Evolutionary conservation across 2,888 invertebrate genomes (phyloP), one percentile per base, ranked within the genome.

Genomic region (Periphyllus acericola): DNA sequence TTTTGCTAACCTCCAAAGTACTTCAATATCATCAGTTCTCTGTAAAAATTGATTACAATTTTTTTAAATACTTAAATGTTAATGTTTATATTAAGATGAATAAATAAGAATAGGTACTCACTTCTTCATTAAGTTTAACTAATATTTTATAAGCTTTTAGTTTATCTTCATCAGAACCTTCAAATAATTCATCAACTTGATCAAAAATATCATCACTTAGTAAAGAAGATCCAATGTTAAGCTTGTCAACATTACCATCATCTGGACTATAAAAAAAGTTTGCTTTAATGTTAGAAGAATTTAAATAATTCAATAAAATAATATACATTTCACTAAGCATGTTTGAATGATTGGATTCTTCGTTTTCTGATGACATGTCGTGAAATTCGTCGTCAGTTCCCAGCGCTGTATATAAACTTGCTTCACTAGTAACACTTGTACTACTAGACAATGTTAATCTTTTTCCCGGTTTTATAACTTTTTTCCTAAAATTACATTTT

Each of bases 1-100:
- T 89, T 90, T 90, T 3, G 91, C 90, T 34, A 91, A 86, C 75
- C 91, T 90, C 91, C 91, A 91, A n/a, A 91, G 89, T 46, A 90
- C 83, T 78, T 90, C 90, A 34, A 89, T 84, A 79, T 90, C 89
- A 84, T 90, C 88, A 19, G 89, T 87, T 79, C 89, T 83, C 90
- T 90, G 68, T 36, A 89, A 89, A 40, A 84, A 46, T 66, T n/a
- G 68, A 76, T 34, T 34, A 81, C 19, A 60, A 60, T 32, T 52
- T 68, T 3, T 32, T 36, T 36, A 66, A 81, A 74, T 81, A 11
- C 46, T n/a, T 21, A 32, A 3, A 8, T 40, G 40, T 36, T 34
- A 55, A n/a, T 0, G 34, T 40, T 9, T 29, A 11, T 17, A 74
- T 36, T 6, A 66, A 75, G 60, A 66, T 32, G 36, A 46, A 66